These are phyloP conservation scores for Nemotelus nigrinus DNA, from an alignment of 2,888 invertebrate species.

Conservation along the genomic window DNA sequence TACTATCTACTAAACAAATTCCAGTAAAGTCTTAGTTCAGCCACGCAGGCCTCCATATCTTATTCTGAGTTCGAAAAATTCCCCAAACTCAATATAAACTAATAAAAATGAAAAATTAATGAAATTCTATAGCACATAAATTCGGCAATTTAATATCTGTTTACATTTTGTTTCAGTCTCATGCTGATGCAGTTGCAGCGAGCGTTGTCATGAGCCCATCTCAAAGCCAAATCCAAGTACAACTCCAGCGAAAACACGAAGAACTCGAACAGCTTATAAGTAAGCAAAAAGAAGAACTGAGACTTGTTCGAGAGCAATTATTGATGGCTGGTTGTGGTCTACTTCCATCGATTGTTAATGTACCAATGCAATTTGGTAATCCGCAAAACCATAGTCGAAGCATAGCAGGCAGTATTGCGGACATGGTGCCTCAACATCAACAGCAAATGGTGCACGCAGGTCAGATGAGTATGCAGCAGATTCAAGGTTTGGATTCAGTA, in stretches of 20 bases:
- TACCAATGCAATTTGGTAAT: constrained; percentile 50
- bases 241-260: constrained; percentile 84
- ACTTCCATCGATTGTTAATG: constrained; percentile 61
- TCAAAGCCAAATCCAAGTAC: constrained; percentile 74
- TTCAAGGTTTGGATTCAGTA: constrained; percentile 18
- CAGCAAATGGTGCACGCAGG: constrained; percentile 21
- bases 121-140: no score
- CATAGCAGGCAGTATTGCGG: not conserved
- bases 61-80: no score
- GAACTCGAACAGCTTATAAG: constrained; percentile 85
- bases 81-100: no score
- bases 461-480: constrained; percentile 9
- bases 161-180: constrained; percentile 49
- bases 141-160: no score
- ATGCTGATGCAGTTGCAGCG: constrained; percentile 58
- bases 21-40: no score
- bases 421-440: constrained; percentile 14
- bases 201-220: constrained; percentile 68
- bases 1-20: no score
- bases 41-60: no score
- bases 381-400: constrained; percentile 39
- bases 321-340: constrained; percentile 83
- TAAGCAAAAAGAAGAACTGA: constrained; percentile 86
- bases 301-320: constrained; percentile 86
- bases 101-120: no score